Percentiles rank a stretch among this genome's conserved stretches.
These are phyloP conservation scores for Cettia cetti DNA, from an alignment of 2,113 vertebrate species.

Conservation along the genomic window DNA sequence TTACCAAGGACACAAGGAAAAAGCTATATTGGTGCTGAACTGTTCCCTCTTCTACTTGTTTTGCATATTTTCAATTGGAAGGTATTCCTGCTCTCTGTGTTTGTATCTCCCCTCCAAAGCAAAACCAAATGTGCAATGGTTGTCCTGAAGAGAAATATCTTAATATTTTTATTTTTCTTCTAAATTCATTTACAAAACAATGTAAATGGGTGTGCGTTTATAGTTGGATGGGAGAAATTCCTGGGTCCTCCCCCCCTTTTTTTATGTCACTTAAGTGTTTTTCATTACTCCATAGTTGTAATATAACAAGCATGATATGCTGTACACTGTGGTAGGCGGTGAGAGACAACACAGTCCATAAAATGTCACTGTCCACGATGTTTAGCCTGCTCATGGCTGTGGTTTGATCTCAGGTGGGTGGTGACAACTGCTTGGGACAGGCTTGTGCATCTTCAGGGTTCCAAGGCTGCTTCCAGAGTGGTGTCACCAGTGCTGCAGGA, in stretches of 20 bases:
- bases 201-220: constrained; percentile 40
- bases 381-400: background rate
- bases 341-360: background rate
- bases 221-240: background rate
- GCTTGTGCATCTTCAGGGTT: background rate
- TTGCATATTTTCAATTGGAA: background rate
- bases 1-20: background rate
- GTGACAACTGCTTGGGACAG: background rate
- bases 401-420: background rate
- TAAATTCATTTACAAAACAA: constrained; percentile 45
- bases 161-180: constrained; percentile 18
- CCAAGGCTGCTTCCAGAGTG: background rate
- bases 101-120: background rate
- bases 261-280: background rate
- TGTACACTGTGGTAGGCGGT: background rate
- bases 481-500: background rate
- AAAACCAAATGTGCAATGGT: background rate
- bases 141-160: constrained; percentile 3
- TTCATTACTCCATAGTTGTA: background rate
- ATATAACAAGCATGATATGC: background rate
- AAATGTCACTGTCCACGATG: background rate
- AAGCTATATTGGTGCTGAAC: background rate
- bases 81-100: background rate
- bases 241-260: background rate
- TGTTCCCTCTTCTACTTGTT: background rate